Evolutionary conservation across 2,888 invertebrate species (phyloP).

Genomic region (Bombylius discolor): DNA sequence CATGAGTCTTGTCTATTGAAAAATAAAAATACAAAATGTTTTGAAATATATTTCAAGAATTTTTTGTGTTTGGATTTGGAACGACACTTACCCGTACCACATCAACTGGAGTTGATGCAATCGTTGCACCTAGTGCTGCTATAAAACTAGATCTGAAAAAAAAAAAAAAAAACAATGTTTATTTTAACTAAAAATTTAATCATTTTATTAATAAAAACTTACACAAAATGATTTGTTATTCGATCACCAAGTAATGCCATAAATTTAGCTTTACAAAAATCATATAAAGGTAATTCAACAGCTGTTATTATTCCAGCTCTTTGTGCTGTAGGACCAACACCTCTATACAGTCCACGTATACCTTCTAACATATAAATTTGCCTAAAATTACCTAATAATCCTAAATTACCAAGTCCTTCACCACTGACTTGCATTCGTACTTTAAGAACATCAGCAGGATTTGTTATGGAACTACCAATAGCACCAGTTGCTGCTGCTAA

Average conservation of each 20-base stretch:
- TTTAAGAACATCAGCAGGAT: conserved; percentile 92
- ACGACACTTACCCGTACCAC: conserved; percentile 67
- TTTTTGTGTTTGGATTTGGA: background rate
- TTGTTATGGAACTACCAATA: conserved; percentile 88
- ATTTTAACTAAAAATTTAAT: background rate
- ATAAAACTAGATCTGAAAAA: conserved; percentile 68
- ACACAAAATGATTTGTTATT: conserved; percentile 76
- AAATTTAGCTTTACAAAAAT: conserved; percentile 70
- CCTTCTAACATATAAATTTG: conserved; percentile 79
- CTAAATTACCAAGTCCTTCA: conserved; percentile 42
- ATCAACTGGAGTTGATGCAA: conserved; percentile 89
- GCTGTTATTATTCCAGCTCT: conserved; percentile 87
- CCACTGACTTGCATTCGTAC: conserved; percentile 77
- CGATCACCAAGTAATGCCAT: conserved; percentile 60
- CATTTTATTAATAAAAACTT: conserved; percentile 22
- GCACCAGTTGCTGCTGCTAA: conserved; percentile 62
- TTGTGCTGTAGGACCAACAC: conserved; percentile 85
- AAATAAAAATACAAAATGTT: no score
- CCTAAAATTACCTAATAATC: conserved; percentile 62
- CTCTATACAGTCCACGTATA: conserved; percentile 74
- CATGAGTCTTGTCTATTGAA: conserved; percentile 74
- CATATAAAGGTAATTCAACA: conserved; percentile 88
- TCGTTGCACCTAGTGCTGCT: conserved; percentile 83
- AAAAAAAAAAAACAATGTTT: conserved; percentile 22
- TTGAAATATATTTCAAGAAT: no score